Evolutionary conservation across 2,888 invertebrate genomes (phyloP).

Genomic region (Eulithis prunata): DNA sequence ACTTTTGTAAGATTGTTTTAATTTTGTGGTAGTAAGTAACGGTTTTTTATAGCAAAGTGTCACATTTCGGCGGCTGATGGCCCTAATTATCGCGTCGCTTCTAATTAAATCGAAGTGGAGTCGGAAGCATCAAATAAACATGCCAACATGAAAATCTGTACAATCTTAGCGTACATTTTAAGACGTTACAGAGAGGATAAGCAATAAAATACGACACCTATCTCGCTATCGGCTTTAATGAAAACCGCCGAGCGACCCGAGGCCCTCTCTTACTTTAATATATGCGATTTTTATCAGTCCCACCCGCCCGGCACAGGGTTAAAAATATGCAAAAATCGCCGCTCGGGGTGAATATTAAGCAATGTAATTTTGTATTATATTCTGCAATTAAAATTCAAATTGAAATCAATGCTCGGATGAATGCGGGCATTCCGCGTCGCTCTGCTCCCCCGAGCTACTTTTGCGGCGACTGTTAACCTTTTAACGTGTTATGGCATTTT

Average conservation of each 20-base stretch:
- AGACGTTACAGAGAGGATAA: slow-evolving; percentile 55
- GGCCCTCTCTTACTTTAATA: slow-evolving; percentile 66
- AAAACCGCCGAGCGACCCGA: slow-evolving; percentile 60
- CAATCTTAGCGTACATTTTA: slow-evolving; percentile 55
- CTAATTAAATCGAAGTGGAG: slow-evolving; percentile 46
- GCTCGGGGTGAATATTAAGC: slow-evolving; percentile 81
- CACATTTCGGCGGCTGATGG: not conserved
- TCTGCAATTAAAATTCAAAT: slow-evolving; percentile 85
- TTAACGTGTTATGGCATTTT: slow-evolving; percentile 38
- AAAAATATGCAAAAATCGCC: slow-evolving; percentile 82
- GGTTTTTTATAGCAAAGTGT: slow-evolving; percentile 10
- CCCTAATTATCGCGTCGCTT: slow-evolving; percentile 24
- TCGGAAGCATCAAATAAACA: slow-evolving; percentile 54
- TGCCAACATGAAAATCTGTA: slow-evolving; percentile 49
- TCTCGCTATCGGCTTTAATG: slow-evolving; percentile 73
- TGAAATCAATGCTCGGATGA: slow-evolving; percentile 83
- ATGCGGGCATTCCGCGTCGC: slow-evolving; percentile 49
- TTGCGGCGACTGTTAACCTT: slow-evolving; percentile 27
- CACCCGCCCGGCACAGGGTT: slow-evolving; percentile 66
- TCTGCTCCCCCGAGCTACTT: slow-evolving; percentile 40
- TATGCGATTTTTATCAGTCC: slow-evolving; percentile 78
- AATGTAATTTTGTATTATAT: slow-evolving; percentile 84
- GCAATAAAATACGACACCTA: slow-evolving; percentile 72
- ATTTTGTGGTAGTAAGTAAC: slow-evolving; percentile 6
- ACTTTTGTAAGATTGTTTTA: not conserved